Evolutionary conservation across 2,888 invertebrate genomes (phyloP), one percentile per base, ranked within the genome.

Genomic region (Ferrisia virgata): DNA sequence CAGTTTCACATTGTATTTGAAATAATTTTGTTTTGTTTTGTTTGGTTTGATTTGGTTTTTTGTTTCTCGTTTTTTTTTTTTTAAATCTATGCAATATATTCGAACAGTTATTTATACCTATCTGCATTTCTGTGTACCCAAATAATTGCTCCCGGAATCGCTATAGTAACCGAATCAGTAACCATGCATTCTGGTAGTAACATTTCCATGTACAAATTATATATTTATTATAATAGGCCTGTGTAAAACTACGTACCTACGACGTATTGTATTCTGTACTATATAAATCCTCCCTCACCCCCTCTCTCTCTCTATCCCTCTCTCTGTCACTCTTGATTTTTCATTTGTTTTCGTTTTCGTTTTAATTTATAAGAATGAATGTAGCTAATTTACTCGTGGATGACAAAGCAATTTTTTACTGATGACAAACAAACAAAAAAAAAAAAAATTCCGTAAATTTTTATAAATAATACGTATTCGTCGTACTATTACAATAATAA

Each of bases 381-480:
- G 72, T 76, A 76, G 72, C 72, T 76, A 76, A 76, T 76, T 76
- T 76, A 76, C 36, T 76, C 64, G 64, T 76, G 72, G 4, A 76
- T 72, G 72, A 72, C n/a, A 33, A 5, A 11, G n/a, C 15, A 18
- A 33, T 69, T n/a, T n/a, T n/a, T n/a, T n/a, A n/a, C n/a, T n/a
- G n/a, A n/a, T 64, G 64, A 64, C 2, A 76, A 76, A 76, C 6
- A 5, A n/a, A n/a, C n/a, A n/a, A n/a, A 64, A 25, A 15, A 15
- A 64, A 64, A 64, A 64, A 11, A 18, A 64, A 76, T 36, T 76
- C 72, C 72, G 72, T 76, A 76, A 76, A 76, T 76, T 76, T 76
- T 76, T 33, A 36, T 31, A 69, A 40, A 9, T 40, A 40, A 40
- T 40, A 40, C 40, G 40, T 9, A 9, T 40, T 9, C 40, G 40